Percentiles rank a stretch among this genome's conserved stretches.
Evolutionary conservation across 2,113 vertebrate species (phyloP).

Genomic region (Empidonax alnorum): DNA sequence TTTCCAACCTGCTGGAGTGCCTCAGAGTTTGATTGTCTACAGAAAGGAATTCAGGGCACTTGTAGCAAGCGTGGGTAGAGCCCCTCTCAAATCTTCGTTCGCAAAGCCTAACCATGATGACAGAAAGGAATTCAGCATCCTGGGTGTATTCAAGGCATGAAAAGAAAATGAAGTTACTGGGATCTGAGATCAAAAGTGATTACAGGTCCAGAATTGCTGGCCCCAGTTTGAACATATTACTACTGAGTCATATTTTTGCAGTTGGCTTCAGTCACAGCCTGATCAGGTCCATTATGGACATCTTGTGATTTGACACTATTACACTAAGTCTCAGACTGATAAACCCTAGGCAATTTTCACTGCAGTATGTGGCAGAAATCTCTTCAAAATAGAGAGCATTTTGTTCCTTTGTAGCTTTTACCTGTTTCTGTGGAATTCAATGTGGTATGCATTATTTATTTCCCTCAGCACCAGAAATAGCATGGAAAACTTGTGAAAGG

Average conservation of each 20-base stretch:
- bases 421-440: background rate
- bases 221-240: background rate
- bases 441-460: background rate
- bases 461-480: background rate
- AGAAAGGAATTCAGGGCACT: background rate
- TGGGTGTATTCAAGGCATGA: background rate
- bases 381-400: background rate
- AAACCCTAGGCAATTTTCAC: constrained; percentile 38
- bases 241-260: background rate
- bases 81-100: no score
- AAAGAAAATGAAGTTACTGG: background rate
- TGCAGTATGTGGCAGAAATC: background rate
- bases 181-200: background rate
- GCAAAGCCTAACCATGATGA: no score
- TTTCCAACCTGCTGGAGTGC: background rate
- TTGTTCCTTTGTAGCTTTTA: constrained; percentile 1
- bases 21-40: background rate
- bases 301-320: background rate
- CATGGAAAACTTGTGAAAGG: background rate
- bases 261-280: background rate
- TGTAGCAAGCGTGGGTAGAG: no score
- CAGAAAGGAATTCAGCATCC: background rate
- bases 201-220: background rate
- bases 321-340: background rate
- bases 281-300: background rate